Base-by-base conservation (phyloP, 2,113 vertebrate species). In the Tyto alba region DNA sequence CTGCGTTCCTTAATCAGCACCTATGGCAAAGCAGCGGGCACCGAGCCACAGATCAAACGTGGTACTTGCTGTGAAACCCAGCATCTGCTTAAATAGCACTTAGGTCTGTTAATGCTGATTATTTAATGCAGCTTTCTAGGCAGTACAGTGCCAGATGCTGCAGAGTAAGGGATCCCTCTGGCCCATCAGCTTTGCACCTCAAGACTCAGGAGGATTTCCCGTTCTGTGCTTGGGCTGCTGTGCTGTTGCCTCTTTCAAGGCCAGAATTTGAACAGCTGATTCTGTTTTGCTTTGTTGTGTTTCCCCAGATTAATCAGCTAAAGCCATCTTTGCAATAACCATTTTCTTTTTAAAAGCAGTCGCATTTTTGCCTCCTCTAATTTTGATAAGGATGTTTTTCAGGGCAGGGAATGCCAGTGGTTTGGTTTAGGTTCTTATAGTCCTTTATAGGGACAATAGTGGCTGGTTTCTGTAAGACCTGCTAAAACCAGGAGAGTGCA, bases 1-100 rank as follows among this genome's bases (percentile, higher is more conserved):
- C 95, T 97, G 97, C 0, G 25, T 7, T n/a, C 82, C 38, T 43
- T 85, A 16, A 93, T 79, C 92, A 71, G 90, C 87, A 89, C 88
- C 94, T 60, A 8, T 48, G 80, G 90, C 89, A 89, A n/a, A 95
- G 91, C 87, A 91, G 94, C 30, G 4, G 92, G 76, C 79, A 77
- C 68, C 1, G 6, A 68, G 78, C 17, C 85, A 32, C 8, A 7
- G 62, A 77, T 87, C 73, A 75, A 55, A 55, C 21, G 11, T 15
- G 73, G 71, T 14, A 1, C 88, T 91, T n/a, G 50, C 85, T 93
- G 78, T 55, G 93, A 63, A 53, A 43, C 50, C 20, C 64, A 40
- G 83, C 67, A 13, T 2, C 56, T 62, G 84, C 73, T 52, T 38
- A 40, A 30, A 17, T 34, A 88, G 75, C 82, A 6, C 75, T 80